Conservation (phyloP, 2,797 vertebrate species). For the Pseudomugil tenellus region DNA sequence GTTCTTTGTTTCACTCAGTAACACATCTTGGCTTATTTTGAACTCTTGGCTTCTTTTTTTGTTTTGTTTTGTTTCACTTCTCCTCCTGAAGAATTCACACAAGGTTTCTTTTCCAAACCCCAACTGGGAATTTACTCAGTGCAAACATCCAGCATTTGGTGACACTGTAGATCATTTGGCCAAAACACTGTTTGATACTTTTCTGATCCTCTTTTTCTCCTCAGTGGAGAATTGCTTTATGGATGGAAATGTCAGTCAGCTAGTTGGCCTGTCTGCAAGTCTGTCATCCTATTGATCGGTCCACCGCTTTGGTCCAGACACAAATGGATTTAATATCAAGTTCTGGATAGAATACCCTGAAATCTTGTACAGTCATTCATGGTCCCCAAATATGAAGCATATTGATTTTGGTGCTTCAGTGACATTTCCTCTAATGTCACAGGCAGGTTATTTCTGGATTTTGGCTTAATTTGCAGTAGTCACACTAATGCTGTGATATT, state of each 20-base stretch:
- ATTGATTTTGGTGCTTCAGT: slow-evolving; percentile 14
- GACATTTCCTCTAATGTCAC: slow-evolving; percentile 8
- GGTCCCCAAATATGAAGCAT: slow-evolving; percentile 1
- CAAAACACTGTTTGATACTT: slow-evolving; percentile 36
- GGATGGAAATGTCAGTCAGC: slow-evolving; percentile 12
- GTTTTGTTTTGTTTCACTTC: slow-evolving; percentile 51
- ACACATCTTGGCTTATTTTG: slow-evolving; percentile 52
- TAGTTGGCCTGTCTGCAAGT: slow-evolving; percentile 4
- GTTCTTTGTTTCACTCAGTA: slow-evolving; percentile 54
- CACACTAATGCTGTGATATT: background rate
- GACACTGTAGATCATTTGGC: slow-evolving; percentile 39
- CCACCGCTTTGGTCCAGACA: slow-evolving; percentile 6
- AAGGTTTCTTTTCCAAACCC: slow-evolving; percentile 46
- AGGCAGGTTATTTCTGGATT: slow-evolving; percentile 3
- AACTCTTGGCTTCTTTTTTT: slow-evolving; percentile 21
- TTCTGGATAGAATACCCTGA: slow-evolving; percentile 5
- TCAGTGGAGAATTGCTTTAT: slow-evolving; percentile 5
- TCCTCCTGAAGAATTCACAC: slow-evolving; percentile 44
- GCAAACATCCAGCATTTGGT: slow-evolving; percentile 34
- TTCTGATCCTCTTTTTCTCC: slow-evolving; percentile 17
- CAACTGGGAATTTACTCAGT: slow-evolving; percentile 48
- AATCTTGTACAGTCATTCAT: slow-evolving; percentile 10
- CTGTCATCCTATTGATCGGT: slow-evolving; percentile 19
- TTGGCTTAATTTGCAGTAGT: slow-evolving; percentile 4
- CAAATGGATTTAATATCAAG: slow-evolving; percentile 26